phyloP scores from a whole-genome alignment of 2,888 invertebrate species.

The Phengaris alcon region DNA sequence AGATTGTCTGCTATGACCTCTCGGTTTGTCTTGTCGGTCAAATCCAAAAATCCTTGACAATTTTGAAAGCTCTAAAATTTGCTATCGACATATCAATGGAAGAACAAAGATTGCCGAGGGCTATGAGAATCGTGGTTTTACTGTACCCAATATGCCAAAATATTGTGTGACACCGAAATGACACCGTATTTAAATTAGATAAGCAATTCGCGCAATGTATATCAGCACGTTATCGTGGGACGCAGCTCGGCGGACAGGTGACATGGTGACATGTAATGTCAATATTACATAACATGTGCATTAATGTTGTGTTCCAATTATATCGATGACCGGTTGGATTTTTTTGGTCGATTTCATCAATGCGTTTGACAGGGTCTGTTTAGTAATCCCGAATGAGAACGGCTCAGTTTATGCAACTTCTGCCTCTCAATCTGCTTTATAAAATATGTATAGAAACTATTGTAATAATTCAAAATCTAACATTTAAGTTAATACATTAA shows the following conservation, averaged over 20 bases:
- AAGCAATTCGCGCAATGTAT: constrained; percentile 34
- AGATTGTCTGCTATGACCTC: too few species aligned
- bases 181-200: not conserved
- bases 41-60: too few species aligned
- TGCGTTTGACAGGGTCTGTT: constrained; percentile 45
- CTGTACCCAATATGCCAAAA: too few species aligned
- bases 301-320: constrained; percentile 67
- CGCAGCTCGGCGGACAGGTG: constrained; percentile 57
- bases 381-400: constrained; percentile 44
- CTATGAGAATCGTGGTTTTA: too few species aligned
- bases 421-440: too few species aligned
- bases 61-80: too few species aligned
- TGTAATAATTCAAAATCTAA: too few species aligned
- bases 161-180: not conserved
- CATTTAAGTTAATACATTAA: too few species aligned
- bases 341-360: constrained; percentile 26
- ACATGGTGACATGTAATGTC: constrained; percentile 51
- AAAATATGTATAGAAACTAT: too few species aligned
- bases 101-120: too few species aligned
- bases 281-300: constrained; percentile 54
- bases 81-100: too few species aligned
- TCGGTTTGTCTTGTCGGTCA: too few species aligned
- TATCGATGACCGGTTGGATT: constrained; percentile 55
- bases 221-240: constrained; percentile 45
- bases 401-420: not conserved